Conservation (phyloP, 2,113 vertebrate species). For the Antidorcas marsupialis region DNA sequence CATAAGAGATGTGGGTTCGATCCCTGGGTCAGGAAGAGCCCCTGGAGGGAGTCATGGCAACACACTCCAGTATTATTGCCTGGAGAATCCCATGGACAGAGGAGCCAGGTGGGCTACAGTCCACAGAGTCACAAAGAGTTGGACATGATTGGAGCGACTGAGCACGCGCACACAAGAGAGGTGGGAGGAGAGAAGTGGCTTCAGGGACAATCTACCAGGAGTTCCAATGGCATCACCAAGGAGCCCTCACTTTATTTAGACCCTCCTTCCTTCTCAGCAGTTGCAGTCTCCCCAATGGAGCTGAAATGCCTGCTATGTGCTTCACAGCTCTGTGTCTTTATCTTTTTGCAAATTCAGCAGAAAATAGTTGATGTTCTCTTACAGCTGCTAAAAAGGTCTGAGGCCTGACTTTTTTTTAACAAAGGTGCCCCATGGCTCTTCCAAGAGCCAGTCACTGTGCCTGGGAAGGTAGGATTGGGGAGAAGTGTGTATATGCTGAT, state of each 20-base stretch:
- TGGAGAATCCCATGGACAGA: not conserved
- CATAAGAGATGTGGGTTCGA: not conserved
- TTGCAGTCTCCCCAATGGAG: not conserved
- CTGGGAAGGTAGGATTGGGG: too few species aligned
- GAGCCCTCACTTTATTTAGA: not conserved
- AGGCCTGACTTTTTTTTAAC: not conserved
- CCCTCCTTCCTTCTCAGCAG: not conserved
- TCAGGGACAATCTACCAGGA: not conserved
- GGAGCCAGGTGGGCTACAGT: not conserved
- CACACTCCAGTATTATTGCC: not conserved
- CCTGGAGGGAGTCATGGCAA: not conserved
- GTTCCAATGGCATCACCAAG: not conserved
- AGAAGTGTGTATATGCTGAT: not conserved
- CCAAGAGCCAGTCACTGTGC: not conserved
- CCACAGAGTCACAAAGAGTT: not conserved
- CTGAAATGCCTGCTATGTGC: too few species aligned
- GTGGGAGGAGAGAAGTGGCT: not conserved
- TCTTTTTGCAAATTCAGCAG: not conserved
- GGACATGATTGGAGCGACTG: not conserved
- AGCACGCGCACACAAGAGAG: not conserved
- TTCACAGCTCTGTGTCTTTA: rapidly evolving
- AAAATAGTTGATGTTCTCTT: not conserved
- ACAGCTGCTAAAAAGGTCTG: not conserved
- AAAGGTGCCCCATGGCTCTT: not conserved
- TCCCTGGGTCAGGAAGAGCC: not conserved